phyloP scores from a whole-genome alignment of 1,140 invertebrate genomes.

The Maniola jurtina region DNA sequence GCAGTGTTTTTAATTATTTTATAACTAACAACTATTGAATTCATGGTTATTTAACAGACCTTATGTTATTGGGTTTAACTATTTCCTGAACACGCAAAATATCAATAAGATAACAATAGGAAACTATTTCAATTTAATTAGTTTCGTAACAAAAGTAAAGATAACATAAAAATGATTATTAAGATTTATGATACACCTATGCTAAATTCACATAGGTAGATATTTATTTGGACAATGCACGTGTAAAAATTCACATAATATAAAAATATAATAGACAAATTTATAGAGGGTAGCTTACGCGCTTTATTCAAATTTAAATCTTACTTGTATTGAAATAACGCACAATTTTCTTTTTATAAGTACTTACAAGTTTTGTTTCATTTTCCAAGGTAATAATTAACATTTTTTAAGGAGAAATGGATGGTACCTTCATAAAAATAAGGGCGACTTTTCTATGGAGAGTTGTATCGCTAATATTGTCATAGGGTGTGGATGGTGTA shows the following conservation, averaged over 20 bases:
- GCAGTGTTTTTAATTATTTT: no score
- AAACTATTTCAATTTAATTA: slow-evolving; percentile 29
- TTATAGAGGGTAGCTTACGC: not conserved
- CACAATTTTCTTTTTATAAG: not conserved
- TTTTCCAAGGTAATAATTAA: not conserved
- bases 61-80: not conserved
- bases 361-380: not conserved
- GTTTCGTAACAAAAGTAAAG: slow-evolving; percentile 8
- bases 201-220: not conserved
- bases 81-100: slow-evolving; percentile 24
- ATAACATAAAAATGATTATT: slow-evolving; percentile 15
- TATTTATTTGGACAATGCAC: slow-evolving; percentile 16
- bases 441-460: not conserved
- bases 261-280: not conserved
- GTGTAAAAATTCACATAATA: slow-evolving; percentile 17
- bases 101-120: slow-evolving; percentile 20
- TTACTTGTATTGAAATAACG: not conserved
- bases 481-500: not conserved
- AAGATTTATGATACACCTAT: not conserved
- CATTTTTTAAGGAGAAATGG: not conserved
- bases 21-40: not conserved
- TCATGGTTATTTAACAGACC: slow-evolving; percentile 5
- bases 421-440: not conserved
- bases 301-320: not conserved
- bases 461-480: not conserved